phyloP scores from a whole-genome alignment of 1,140 invertebrate species.

The Drosophila mayri region DNA sequence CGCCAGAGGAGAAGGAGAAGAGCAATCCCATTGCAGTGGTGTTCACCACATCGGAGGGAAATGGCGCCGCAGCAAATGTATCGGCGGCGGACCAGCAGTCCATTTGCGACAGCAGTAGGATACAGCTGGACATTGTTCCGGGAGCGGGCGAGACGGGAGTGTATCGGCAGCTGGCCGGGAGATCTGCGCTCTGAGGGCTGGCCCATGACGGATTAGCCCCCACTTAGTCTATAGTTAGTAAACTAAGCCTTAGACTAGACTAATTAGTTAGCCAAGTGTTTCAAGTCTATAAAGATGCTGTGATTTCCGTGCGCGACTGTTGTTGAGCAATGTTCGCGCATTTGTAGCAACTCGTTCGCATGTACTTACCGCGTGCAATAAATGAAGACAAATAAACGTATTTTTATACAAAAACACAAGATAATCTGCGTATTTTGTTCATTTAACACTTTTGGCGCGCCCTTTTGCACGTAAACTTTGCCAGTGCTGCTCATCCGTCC shows the following conservation, averaged over 20 bases:
- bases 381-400: conserved; percentile 56
- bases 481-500: conserved; percentile 18
- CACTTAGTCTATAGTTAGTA: conserved; percentile 54
- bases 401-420: conserved; percentile 42
- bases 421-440: not conserved
- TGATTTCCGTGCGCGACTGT: conserved; percentile 74
- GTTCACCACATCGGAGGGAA: conserved; percentile 35
- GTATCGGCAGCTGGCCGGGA: conserved; percentile 58
- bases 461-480: not conserved
- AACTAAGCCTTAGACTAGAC: conserved; percentile 60
- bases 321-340: conserved; percentile 60
- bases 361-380: conserved; percentile 73
- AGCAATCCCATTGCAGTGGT: conserved; percentile 62
- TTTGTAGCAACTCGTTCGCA: conserved; percentile 52
- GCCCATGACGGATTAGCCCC: not conserved
- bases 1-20: conserved; percentile 60
- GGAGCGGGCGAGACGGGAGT: conserved; percentile 56
- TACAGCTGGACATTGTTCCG: conserved; percentile 65
- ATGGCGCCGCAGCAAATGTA: not conserved
- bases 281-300: conserved; percentile 80
- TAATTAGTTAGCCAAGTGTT: conserved; percentile 64
- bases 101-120: conserved; percentile 56
- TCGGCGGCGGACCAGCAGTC: conserved; percentile 36
- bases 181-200: conserved; percentile 48
- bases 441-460: not conserved